These are phyloP conservation scores for Passer domesticus DNA, from an alignment of 2,113 vertebrate genomes.

Conservation along the genomic window DNA sequence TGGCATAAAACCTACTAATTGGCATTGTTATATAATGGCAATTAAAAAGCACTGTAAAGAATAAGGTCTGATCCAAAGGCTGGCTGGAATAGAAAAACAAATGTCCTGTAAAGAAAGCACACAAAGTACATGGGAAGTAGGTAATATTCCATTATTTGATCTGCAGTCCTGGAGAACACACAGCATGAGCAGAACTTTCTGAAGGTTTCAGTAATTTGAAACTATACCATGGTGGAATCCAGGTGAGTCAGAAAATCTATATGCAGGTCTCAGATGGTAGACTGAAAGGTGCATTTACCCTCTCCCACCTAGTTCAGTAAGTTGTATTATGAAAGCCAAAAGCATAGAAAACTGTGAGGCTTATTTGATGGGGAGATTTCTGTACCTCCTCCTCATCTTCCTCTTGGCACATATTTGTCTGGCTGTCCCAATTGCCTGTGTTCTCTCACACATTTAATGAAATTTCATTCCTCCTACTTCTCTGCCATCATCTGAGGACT, in stretches of 20 bases:
- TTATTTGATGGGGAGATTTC: not conserved
- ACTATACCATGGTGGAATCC: not conserved
- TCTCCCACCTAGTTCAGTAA: not conserved
- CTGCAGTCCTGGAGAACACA: not conserved
- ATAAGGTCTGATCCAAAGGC: not conserved
- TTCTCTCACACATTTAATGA: not conserved
- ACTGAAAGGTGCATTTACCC: not conserved
- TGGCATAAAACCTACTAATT: constrained; percentile 1
- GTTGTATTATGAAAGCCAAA: not conserved
- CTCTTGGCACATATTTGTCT: accelerated
- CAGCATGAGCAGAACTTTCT: not conserved
- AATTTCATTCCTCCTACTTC: not conserved
- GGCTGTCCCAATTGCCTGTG: accelerated
- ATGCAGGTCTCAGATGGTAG: not conserved
- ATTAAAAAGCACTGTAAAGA: not conserved
- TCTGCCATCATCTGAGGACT: not conserved
- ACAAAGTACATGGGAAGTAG: not conserved
- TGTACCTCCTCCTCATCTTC: not conserved
- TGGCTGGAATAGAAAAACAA: not conserved
- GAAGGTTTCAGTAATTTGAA: not conserved
- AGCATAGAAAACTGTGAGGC: not conserved
- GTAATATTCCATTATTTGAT: not conserved
- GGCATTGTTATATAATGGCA: not conserved
- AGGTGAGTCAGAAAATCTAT: not conserved
- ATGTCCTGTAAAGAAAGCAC: not conserved